Conservation (phyloP, 2,113 vertebrate species). For the Madoqua kirkii region DNA sequence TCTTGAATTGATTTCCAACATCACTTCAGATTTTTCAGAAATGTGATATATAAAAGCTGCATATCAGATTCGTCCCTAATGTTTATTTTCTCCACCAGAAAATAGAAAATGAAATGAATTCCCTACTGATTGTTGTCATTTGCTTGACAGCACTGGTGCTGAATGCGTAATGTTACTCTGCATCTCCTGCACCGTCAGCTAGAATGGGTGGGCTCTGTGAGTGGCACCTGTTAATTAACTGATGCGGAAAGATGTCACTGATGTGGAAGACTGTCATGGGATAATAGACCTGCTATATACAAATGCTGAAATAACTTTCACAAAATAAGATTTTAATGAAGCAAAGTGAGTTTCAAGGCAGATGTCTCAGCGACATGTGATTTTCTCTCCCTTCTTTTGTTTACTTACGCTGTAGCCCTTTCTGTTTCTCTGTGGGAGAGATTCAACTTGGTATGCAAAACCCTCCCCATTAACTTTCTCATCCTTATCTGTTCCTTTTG, state of each 20-base stretch:
- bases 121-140: not conserved
- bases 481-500: not conserved
- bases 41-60: not conserved
- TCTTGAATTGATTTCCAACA: not conserved
- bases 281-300: not conserved
- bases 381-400: not conserved
- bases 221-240: constrained; percentile 53
- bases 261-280: not conserved
- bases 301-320: not conserved
- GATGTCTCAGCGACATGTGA: not conserved
- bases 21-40: not conserved
- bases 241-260: not conserved
- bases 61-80: not conserved
- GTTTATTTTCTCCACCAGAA: constrained; percentile 23
- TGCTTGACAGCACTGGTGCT: not conserved
- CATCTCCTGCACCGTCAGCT: not conserved
- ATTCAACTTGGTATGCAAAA: not conserved
- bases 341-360: not conserved
- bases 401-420: not conserved
- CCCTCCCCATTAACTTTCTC: not conserved
- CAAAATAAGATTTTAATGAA: not conserved
- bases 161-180: not conserved
- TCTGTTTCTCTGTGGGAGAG: not conserved
- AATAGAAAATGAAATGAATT: not conserved
- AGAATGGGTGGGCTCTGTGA: not conserved